Evolutionary conservation across 2,888 invertebrate species (phyloP).

Genomic region (Xanthia icteritia): DNA sequence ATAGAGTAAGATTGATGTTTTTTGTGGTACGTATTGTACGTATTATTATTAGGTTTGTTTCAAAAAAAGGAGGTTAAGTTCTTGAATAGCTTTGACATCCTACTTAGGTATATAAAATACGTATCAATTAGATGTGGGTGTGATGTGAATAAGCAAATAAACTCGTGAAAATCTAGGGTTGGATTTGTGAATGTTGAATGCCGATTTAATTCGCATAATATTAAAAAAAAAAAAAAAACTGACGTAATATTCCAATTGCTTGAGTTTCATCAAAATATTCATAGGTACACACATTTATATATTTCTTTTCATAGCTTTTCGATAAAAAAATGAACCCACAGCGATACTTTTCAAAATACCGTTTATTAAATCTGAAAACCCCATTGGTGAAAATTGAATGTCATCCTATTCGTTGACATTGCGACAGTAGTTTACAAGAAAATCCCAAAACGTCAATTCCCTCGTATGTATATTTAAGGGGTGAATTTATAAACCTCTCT

Average conservation of each 20-base stretch:
- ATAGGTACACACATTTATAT: not conserved
- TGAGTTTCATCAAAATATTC: not conserved
- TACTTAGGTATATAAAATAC: not conserved
- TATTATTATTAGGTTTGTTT: not conserved
- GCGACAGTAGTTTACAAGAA: conserved; percentile 37
- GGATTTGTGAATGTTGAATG: not conserved
- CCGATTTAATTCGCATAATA: not conserved
- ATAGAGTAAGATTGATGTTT: too few relatives aligned
- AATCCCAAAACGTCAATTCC: conserved; percentile 54
- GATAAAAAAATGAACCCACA: not conserved
- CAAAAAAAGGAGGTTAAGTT: not conserved
- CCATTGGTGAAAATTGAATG: conserved; percentile 37
- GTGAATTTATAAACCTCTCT: conserved; percentile 57
- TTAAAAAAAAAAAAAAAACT: not conserved
- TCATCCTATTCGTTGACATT: conserved; percentile 31
- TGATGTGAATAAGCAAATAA: too few relatives aligned
- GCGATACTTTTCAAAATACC: not conserved
- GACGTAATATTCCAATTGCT: not conserved
- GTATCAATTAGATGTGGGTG: not conserved
- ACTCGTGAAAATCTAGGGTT: too few relatives aligned
- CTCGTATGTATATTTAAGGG: conserved; percentile 55
- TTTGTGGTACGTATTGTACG: not conserved
- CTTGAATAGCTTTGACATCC: not conserved
- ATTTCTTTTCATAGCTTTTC: too few relatives aligned
- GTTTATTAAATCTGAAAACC: not conserved